Conservation (phyloP, 2,113 vertebrate species). For the Coryphaenoides rupestris region DNA sequence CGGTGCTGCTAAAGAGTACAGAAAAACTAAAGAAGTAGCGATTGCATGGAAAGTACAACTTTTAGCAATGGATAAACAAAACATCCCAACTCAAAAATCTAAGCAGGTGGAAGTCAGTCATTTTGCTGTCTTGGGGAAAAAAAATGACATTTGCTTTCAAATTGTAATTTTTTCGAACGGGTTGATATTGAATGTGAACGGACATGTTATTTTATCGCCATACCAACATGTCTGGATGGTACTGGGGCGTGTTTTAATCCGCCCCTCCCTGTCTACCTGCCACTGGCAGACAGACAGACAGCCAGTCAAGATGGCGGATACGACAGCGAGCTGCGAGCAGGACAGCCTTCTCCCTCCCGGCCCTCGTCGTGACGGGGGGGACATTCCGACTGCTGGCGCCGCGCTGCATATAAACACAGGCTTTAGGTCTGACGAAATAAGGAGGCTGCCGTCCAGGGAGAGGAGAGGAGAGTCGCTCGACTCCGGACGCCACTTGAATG, state of each 20-base stretch:
- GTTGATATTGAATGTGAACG: constrained; percentile 10
- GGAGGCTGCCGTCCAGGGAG: constrained; percentile 27
- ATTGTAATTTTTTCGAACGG: neutral
- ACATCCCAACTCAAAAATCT: neutral
- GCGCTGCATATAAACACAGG: constrained; percentile 42
- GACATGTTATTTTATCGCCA: constrained; percentile 22
- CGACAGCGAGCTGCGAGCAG: constrained; percentile 27
- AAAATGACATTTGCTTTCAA: constrained; percentile 26
- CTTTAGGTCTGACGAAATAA: constrained; percentile 42
- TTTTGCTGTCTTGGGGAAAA: neutral
- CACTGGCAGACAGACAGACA: constrained; percentile 42
- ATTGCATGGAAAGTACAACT: neutral
- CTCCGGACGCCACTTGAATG: constrained; percentile 16
- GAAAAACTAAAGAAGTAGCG: neutral
- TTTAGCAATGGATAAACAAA: neutral
- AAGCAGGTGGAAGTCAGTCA: neutral
- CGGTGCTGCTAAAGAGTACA: neutral
- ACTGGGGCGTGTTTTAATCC: constrained; percentile 20
- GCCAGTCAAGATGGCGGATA: too few relatives aligned
- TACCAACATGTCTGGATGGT: constrained; percentile 7
- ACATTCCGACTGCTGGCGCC: constrained; percentile 21
- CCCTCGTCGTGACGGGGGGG: constrained; percentile 18
- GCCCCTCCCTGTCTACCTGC: constrained; percentile 23
- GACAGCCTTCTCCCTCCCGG: constrained; percentile 21
- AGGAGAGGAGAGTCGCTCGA: constrained; percentile 20